Percentiles rank a stretch among this genome's conserved stretches.
Conservation (phyloP, 2,797 vertebrate genomes). For the Hoplostethus atlanticus region DNA sequence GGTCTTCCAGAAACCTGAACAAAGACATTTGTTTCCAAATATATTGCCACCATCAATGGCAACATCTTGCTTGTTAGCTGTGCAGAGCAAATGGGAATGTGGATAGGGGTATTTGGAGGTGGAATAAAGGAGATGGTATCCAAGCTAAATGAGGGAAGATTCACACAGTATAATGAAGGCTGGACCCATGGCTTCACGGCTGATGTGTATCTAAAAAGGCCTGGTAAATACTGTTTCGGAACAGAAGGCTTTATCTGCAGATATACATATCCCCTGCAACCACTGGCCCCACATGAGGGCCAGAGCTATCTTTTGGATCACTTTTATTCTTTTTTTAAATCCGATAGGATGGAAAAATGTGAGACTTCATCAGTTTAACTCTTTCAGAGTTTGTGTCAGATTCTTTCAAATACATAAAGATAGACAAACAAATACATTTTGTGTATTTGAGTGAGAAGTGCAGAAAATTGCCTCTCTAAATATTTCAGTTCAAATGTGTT, state of each 20-base stretch:
- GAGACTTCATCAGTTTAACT: conserved; percentile 76
- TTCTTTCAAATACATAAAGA: conserved; percentile 14
- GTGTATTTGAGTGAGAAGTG: not conserved
- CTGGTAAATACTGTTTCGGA: conserved; percentile 86
- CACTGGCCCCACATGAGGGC: conserved; percentile 86
- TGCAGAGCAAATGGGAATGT: conserved; percentile 73
- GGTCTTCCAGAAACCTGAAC: conserved; percentile 73
- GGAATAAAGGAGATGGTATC: conserved; percentile 86
- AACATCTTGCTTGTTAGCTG: conserved; percentile 82
- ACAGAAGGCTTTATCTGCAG: conserved; percentile 86
- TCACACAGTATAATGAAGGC: conserved; percentile 87
- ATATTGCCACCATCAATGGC: conserved; percentile 78
- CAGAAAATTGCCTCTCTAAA: not conserved
- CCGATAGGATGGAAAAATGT: conserved; percentile 73
- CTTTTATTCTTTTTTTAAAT: conserved; percentile 76
- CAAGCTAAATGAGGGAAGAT: conserved; percentile 88
- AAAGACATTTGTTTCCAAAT: conserved; percentile 82
- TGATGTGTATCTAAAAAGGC: conserved; percentile 87
- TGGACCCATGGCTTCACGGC: conserved; percentile 83
- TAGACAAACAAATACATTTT: conserved; percentile 11
- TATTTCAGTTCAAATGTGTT: not conserved
- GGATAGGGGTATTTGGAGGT: conserved; percentile 86
- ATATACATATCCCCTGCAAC: conserved; percentile 88
- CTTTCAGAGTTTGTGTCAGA: conserved; percentile 64
- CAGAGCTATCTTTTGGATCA: conserved; percentile 80